These are phyloP conservation scores for Apodemus sylvaticus DNA, from an alignment of 2,113 vertebrate genomes.

Conservation along the genomic window DNA sequence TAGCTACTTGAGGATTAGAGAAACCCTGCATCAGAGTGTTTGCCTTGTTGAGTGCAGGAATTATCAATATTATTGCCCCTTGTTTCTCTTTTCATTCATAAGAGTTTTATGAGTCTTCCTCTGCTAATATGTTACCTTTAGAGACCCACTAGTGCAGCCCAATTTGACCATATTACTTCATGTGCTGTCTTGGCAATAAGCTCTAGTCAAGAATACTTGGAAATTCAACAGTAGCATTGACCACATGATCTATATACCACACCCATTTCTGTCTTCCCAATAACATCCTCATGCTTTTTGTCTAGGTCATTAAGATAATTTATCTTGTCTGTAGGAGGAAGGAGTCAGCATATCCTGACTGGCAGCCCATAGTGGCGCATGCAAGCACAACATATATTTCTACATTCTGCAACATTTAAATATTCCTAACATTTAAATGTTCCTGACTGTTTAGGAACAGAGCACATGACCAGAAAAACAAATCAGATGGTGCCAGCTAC, in stretches of 20 bases:
- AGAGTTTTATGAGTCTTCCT: background rate
- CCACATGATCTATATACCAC: background rate
- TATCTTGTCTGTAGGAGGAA: background rate
- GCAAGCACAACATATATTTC: no score
- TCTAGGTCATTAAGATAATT: background rate
- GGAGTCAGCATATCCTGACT: no score
- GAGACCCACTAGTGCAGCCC: background rate
- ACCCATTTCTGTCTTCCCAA: background rate
- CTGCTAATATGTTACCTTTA: background rate
- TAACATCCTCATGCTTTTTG: background rate
- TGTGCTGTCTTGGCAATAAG: background rate
- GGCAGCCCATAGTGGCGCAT: no score
- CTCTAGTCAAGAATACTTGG: background rate
- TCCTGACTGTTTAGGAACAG: no score
- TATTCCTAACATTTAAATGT: no score
- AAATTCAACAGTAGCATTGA: fast-evolving
- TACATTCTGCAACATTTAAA: no score
- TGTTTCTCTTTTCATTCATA: no score
- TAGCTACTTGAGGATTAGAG: background rate
- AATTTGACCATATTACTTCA: background rate
- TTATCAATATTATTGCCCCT: background rate
- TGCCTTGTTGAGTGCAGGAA: background rate
- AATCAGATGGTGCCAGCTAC: no score
- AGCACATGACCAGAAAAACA: no score
- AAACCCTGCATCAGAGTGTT: background rate